A percentile compares a stretch with the other conserved stretches of the same genome.
phyloP scores from a whole-genome alignment of 2,888 invertebrate species.

The Aphodius granarius region DNA sequence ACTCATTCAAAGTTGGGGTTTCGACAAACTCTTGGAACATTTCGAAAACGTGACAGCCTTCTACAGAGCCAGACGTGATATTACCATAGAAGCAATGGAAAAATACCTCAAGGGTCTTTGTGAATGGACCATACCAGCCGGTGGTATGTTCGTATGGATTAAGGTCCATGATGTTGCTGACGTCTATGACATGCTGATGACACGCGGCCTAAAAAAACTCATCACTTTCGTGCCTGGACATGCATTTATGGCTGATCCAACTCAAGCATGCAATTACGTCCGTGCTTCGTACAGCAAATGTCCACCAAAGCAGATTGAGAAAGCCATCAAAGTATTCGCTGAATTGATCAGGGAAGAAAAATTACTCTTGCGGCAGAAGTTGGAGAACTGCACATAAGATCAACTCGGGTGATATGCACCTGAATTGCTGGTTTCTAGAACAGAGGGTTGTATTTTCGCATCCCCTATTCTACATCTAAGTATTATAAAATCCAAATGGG shows the following conservation, averaged over 20 bases:
- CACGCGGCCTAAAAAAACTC: constrained; percentile 67
- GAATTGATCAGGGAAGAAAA: constrained; percentile 65
- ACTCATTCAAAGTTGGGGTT: constrained; percentile 62
- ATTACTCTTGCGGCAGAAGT: constrained; percentile 49
- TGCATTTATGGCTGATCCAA: constrained; percentile 67
- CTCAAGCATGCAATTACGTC: constrained; percentile 66
- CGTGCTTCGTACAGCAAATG: constrained; percentile 74
- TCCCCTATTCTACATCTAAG: neutral
- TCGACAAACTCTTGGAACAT: constrained; percentile 63
- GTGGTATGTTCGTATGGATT: constrained; percentile 81
- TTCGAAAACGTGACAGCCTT: constrained; percentile 61
- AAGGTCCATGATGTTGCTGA: constrained; percentile 68
- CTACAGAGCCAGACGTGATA: constrained; percentile 66
- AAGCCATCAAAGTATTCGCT: constrained; percentile 62
- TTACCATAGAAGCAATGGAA: constrained; percentile 62
- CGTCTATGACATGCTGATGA: constrained; percentile 72
- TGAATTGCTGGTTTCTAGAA: neutral
- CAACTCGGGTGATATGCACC: constrained; percentile 17
- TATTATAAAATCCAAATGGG: neutral
- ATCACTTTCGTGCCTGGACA: constrained; percentile 75
- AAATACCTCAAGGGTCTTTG: constrained; percentile 64
- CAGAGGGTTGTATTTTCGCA: neutral
- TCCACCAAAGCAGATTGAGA: constrained; percentile 64
- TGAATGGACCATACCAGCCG: constrained; percentile 67
- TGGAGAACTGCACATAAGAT: constrained; percentile 47